These are phyloP conservation scores for Pogonomyrmex californicus DNA, from an alignment of 1,140 invertebrate species.

Conservation along the genomic window DNA sequence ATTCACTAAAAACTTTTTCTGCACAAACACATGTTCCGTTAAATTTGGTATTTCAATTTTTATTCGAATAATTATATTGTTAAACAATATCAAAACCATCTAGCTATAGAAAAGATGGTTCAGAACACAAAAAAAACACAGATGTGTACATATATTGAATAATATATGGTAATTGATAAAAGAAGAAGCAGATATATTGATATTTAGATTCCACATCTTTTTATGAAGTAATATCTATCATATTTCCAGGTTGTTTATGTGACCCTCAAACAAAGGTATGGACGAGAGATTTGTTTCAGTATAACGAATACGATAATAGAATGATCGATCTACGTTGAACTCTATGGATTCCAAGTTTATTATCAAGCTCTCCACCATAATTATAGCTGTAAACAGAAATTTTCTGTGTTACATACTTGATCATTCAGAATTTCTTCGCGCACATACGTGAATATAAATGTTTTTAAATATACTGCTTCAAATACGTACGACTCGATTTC, in stretches of 20 bases:
- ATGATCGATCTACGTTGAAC: neutral
- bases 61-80: too few species aligned
- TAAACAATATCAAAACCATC: too few species aligned
- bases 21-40: neutral
- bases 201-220: too few species aligned
- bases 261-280: neutral
- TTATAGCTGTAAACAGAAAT: too few species aligned
- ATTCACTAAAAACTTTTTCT: too few species aligned
- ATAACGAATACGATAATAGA: constrained; percentile 3
- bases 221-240: neutral
- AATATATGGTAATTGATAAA: too few species aligned
- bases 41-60: too few species aligned
- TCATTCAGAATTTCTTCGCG: neutral
- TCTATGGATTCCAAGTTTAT: neutral
- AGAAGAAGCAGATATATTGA: too few species aligned
- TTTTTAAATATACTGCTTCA: neutral
- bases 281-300: neutral
- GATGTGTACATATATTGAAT: too few species aligned
- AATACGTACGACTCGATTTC: neutral
- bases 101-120: too few species aligned
- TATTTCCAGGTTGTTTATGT: neutral
- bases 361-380: too few species aligned
- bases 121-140: too few species aligned
- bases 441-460: neutral
- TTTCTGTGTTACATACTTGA: neutral